Evolutionary conservation across 1,140 invertebrate genomes (phyloP), one percentile per base, ranked within the genome.

Genomic region (Centruroides vittatus): DNA sequence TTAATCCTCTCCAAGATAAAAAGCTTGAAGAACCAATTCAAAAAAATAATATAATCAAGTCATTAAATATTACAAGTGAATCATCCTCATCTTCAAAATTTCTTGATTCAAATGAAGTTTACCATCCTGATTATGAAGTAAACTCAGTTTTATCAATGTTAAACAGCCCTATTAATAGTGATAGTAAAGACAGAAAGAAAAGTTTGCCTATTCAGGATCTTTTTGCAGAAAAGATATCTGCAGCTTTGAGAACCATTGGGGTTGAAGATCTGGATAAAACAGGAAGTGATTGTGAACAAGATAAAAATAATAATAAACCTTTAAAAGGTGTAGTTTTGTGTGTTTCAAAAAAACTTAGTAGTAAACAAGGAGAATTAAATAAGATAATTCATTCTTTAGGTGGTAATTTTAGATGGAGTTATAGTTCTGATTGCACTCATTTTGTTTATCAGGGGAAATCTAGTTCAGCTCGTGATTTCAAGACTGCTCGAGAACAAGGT

Each of bases 391-490:
- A 63, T 3, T 66, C 66, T 9, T 66, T 78, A n/a, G 76, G 76
- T n/a, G 76, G 74, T 5, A 70, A 74, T 35, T 76, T 72, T 63
- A 63, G 69, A n/a, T 76, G 75, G 74, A 69, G 69, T 0, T 75
- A 73, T 61, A 71, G 71, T 47, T 59, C 54, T 11, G 62, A 65
- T 8, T 74, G 75, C 61, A 78, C 77, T 6, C 77, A 78, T 63
- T 76, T 74, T 67, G 71, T 78, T 23, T 77, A 72, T 46, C 63
- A 74, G 68, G 75, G 75, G 7, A 70, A 72, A 61, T 57, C 63
- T 72, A 75, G 76, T 60, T 68, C 66, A 8, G 70, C 71, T 55
- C 76, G 71, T 66, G 77, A 78, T 51, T 75, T 76, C 58, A 65
- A 72, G 54, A 57, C 67, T 56, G 76, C 76, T 1, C 71, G 69